Evolutionary conservation across 92 coral and sea anemone genomes (phyloP).

Genomic region (Pocillopora meandrina): DNA sequence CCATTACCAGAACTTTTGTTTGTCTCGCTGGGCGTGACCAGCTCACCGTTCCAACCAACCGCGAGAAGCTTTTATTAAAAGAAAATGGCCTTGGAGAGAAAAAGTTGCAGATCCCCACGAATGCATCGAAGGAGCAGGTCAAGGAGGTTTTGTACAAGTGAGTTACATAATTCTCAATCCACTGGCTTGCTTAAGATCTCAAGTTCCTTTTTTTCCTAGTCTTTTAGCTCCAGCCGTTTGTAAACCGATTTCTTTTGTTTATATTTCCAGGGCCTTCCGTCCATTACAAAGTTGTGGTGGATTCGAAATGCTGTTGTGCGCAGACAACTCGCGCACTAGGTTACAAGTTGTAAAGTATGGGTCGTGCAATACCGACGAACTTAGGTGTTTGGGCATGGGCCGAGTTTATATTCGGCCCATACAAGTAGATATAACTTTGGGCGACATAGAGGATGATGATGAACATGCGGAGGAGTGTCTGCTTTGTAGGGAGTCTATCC

Average conservation of each 20-base stretch:
- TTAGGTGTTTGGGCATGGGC: slow-evolving; percentile 61
- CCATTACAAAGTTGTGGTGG: slow-evolving; percentile 56
- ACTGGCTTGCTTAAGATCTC: background rate
- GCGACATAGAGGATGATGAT: too few species aligned
- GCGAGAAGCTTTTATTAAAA: background rate
- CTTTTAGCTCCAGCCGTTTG: background rate
- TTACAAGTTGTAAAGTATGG: slow-evolving; percentile 61
- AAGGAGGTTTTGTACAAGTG: background rate
- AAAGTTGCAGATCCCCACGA: background rate
- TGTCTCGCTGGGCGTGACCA: background rate
- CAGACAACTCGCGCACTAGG: slow-evolving; percentile 43
- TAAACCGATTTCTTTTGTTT: background rate
- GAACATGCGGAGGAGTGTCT: too few species aligned
- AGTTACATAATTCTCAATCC: background rate
- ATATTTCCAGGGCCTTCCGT: slow-evolving; percentile 52
- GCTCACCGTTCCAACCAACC: background rate
- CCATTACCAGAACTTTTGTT: background rate
- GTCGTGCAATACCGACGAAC: slow-evolving; percentile 50
- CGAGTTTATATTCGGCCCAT: slow-evolving; percentile 64
- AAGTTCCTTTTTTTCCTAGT: too few species aligned
- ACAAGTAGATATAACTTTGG: slow-evolving; percentile 47
- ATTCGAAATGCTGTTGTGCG: slow-evolving; percentile 46
- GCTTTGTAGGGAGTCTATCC: too few species aligned
- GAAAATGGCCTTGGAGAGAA: slow-evolving; percentile 11
- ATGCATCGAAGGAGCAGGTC: background rate